A percentile compares a stretch with the other conserved stretches of the same genome.
phyloP scores from a whole-genome alignment of 2,797 vertebrate species.

The Pachyuromys duprasi region DNA sequence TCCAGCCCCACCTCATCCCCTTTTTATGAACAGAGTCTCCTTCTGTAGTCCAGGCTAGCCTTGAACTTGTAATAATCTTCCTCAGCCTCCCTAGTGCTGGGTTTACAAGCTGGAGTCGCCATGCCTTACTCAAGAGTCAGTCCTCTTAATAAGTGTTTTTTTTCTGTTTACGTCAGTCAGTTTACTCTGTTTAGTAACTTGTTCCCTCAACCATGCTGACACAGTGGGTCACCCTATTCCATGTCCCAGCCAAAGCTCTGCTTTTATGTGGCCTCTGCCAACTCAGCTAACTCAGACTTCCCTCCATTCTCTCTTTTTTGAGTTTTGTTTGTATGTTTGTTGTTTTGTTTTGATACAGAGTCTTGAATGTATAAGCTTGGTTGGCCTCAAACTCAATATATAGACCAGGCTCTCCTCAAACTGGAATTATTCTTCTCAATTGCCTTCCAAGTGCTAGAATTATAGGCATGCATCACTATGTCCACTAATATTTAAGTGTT shows the following conservation, averaged over 20 bases:
- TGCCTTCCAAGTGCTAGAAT: not conserved
- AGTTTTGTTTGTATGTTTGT: not conserved
- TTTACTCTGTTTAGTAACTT: not conserved
- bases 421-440: not conserved
- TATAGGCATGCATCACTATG: too few species aligned
- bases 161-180: not conserved
- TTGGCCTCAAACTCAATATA: not conserved
- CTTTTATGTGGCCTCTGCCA: not conserved
- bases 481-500: not conserved
- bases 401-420: not conserved
- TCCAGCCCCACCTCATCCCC: not conserved
- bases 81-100: not conserved
- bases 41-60: not conserved
- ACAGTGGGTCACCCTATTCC: not conserved
- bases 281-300: not conserved
- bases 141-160: conserved; percentile 22
- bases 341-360: not conserved
- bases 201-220: not conserved
- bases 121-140: too few species aligned
- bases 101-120: not conserved
- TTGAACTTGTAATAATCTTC: not conserved
- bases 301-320: not conserved
- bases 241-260: not conserved
- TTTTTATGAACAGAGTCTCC: not conserved
- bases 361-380: not conserved